Base-by-base conservation (phyloP, 92 coral and sea anemone genomes). In the Zoanthus solanderi region DNA sequence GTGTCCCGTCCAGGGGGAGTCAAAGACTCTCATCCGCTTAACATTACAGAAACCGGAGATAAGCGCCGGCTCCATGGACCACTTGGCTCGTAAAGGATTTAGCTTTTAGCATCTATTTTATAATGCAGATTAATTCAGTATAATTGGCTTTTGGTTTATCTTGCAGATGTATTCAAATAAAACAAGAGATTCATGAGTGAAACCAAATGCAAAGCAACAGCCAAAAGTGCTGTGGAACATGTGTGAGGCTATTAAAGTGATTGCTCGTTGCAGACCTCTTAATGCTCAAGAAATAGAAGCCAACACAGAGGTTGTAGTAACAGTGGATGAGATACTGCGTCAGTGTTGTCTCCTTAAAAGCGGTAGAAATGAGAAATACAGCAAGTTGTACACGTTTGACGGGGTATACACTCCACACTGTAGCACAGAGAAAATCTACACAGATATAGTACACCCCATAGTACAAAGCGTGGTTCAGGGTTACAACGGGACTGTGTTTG, bases 401-500 rank as follows among this genome's bases (percentile, higher is more conserved):
- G 96, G 98, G 30, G 98, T 95, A 16, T 95, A 89, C 79, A 90
- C 93, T 60, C 90, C 95, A 15, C 45, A 92, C 9, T 86, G 96
- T 83, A 85, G 83, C 9, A 95, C 98, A 37, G 98, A 95, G 60
- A 88, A 78, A 53, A 90, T 95, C 58, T 95, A 95, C 90, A 75
- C 92, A 4, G 98, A 91, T 86, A 95, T 95, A 52, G 98, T 93
- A 6, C 91, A 89, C 65, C 98, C 98, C 75, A 95, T 95, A 72
- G 98, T 95, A 14, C 89, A 89, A 75, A 95, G 98, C 53, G 95
- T 95, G 45, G 82, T 95, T 47, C 96, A 93, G 23, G 98, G 98
- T 13, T 95, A 95, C 65, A 95, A 95, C 87, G 98, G 98, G 0
- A 95, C 98, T 0, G 98, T 95, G 50, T 95, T 95, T 77, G 98